Evolutionary conservation across 2,888 invertebrate genomes (phyloP), one percentile per base, ranked within the genome.

Genomic region (Caradrina kadenii): DNA sequence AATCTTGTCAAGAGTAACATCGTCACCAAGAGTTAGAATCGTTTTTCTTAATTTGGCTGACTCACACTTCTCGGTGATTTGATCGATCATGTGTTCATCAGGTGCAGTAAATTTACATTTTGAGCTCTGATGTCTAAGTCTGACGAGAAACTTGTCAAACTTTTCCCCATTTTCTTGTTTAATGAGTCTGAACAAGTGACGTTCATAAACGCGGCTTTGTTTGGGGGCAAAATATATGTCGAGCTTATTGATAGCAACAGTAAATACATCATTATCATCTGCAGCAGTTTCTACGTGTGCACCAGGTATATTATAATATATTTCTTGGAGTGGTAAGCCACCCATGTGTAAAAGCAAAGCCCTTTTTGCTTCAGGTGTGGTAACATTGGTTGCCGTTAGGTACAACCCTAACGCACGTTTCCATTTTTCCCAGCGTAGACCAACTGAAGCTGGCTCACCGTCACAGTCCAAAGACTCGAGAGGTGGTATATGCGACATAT

Each of bases 301-400:
- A 17, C 26, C 26, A 53, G 53, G 53, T 15, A 53, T 53, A n/a
- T 54, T 54, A 2, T 54, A n/a, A 5, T 54, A 54, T n/a, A 54
- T 35, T 54, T 54, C 54, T 35, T 54, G 54, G 0, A 54, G 6
- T 2, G 54, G 1, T 6, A 54, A 8, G 1, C 54, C 54, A 3
- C 31, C 54, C 31, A 31, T 31, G 54, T 54, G 54, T 2, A 35
- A 31, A 13, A 35, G 31, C n/a, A 31, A 3, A 3, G 54, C 31
- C 17, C 54, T n/a, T 31, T 54, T 54, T 54, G n/a, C 31, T n/a
- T 54, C 54, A 10, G 31, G 31, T 3, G 26, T 26, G 26, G 15
- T 53, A 53, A 53, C 26, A 7, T 53, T 26, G 1, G 53, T 15
- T 1, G 53, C 54, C 8, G 11, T 31, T 0, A 54, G 54, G 6